These are phyloP conservation scores for Paralinhomoeus sp. DNA, from an alignment of 2,888 invertebrate genomes.

Conservation along the genomic window DNA sequence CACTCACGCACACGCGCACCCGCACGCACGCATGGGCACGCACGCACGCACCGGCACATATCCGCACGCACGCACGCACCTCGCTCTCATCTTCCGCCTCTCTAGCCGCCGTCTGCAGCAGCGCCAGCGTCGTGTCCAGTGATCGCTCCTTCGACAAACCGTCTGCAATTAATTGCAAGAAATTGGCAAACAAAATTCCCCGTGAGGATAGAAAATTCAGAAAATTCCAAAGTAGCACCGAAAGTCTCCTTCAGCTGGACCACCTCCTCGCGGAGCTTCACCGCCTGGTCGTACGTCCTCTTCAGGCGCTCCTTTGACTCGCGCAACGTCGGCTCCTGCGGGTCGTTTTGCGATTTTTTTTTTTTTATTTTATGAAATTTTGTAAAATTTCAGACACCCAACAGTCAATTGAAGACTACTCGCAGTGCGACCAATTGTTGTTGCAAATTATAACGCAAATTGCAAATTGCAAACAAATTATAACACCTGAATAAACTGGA, in stretches of 20 bases:
- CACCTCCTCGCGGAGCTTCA: conserved; percentile 31
- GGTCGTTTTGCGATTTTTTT: no score
- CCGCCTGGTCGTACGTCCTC: conserved; percentile 32
- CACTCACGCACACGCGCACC: no score
- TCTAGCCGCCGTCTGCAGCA: conserved; percentile 69
- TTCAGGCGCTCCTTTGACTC: conserved; percentile 47
- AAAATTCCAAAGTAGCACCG: conserved; percentile 37
- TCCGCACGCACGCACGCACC: conserved; percentile 25
- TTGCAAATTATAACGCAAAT: no score
- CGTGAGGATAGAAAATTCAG: not conserved
- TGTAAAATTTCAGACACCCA: no score
- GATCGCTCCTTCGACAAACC: conserved; percentile 51
- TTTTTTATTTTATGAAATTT: no score
- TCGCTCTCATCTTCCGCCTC: conserved; percentile 83
- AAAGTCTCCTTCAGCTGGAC: conserved; percentile 52
- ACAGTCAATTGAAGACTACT: no score
- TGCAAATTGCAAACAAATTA: no score
- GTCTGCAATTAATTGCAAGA: conserved; percentile 35
- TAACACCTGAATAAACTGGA: no score
- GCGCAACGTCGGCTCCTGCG: conserved; percentile 51
- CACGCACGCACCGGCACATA: no score
- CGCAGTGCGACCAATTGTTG: no score
- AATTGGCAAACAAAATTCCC: not conserved
- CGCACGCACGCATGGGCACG: no score
- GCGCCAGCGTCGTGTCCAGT: conserved; percentile 59